Conservation (phyloP, 2,888 invertebrate species). For the Ptilodon capucinus region DNA sequence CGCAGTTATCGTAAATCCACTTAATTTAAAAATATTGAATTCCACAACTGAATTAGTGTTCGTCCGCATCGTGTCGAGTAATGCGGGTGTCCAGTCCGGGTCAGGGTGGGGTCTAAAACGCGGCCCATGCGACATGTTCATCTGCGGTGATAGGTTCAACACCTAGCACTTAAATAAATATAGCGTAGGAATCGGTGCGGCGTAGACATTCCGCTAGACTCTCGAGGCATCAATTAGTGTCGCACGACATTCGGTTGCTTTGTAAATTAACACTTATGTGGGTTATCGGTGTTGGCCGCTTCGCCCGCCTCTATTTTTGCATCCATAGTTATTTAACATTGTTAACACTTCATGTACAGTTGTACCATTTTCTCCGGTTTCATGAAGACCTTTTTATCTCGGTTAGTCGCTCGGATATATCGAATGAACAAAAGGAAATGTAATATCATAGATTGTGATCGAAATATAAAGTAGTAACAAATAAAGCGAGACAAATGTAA, state of each 20-base stretch:
- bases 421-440: slow-evolving; percentile 3
- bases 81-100: slow-evolving; percentile 75
- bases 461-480: slow-evolving; percentile 35
- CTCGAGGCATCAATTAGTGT: slow-evolving; percentile 55
- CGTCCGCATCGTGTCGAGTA: slow-evolving; percentile 30
- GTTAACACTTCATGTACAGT: slow-evolving; percentile 6
- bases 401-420: not conserved
- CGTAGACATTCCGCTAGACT: slow-evolving; percentile 46
- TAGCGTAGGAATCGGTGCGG: slow-evolving; percentile 32
- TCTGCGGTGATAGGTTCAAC: slow-evolving; percentile 41
- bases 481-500: slow-evolving; percentile 50
- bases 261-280: slow-evolving; percentile 30
- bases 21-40: slow-evolving; percentile 57
- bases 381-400: not conserved
- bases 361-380: not conserved
- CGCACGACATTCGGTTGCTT: slow-evolving; percentile 43
- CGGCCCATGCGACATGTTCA: slow-evolving; percentile 42
- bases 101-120: slow-evolving; percentile 60
- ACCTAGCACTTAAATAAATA: slow-evolving; percentile 41
- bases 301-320: slow-evolving; percentile 10
- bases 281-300: slow-evolving; percentile 18
- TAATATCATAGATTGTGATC: slow-evolving; percentile 27
- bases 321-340: slow-evolving; percentile 17
- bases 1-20: slow-evolving; percentile 48
- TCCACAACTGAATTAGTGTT: slow-evolving; percentile 56